Evolutionary conservation across 2,113 vertebrate genomes (phyloP).

Genomic region (Microtus oregoni): DNA sequence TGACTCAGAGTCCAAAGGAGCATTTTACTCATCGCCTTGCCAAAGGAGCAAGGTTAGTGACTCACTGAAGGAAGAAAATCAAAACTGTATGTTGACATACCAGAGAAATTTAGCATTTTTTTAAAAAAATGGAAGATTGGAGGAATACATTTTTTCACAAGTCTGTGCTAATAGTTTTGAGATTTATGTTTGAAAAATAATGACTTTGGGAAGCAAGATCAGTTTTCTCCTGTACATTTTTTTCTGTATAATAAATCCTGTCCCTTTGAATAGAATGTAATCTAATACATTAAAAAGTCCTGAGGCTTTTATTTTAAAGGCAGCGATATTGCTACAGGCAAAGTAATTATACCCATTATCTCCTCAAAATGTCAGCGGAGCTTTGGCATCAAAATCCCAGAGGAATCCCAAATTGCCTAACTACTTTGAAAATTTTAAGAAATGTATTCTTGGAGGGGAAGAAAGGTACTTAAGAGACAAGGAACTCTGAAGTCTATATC

Average conservation of each 20-base stretch:
- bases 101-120: constrained; percentile 54
- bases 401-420: constrained; percentile 79
- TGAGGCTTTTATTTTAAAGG: constrained; percentile 82
- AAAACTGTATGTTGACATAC: constrained; percentile 54
- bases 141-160: constrained; percentile 45
- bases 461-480: constrained; percentile 72
- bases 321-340: constrained; percentile 80
- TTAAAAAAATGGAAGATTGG: constrained; percentile 12
- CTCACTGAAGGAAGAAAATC: constrained; percentile 28
- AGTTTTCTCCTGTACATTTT: constrained; percentile 66
- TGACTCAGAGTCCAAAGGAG: constrained; percentile 24
- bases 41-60: constrained; percentile 49
- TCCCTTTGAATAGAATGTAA: constrained; percentile 76
- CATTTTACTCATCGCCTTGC: neutral
- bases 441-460: constrained; percentile 69
- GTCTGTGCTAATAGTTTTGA: constrained; percentile 65
- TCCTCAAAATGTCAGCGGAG: constrained; percentile 80
- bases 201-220: constrained; percentile 75
- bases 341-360: constrained; percentile 85
- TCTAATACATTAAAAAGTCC: constrained; percentile 80
- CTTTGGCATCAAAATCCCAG: constrained; percentile 78
- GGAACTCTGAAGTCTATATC: constrained; percentile 67
- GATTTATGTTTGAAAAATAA: constrained; percentile 71
- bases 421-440: constrained; percentile 75
- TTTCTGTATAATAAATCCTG: constrained; percentile 81